Base-by-base conservation (phyloP, 2,888 invertebrate genomes). In the Gerris lacustris region DNA sequence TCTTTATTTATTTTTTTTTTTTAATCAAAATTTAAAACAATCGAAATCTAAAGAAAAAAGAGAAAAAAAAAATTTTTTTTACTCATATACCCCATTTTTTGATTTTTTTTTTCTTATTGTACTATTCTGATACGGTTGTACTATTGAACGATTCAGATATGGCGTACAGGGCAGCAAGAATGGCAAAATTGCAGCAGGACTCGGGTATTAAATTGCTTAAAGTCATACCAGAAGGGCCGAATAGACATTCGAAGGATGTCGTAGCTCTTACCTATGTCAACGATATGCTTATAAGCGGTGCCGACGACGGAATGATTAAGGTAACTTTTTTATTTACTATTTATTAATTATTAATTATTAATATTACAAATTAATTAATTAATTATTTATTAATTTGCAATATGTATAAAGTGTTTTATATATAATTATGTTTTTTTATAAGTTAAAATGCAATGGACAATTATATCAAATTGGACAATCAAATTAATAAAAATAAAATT, bases 261-360 rank as follows among this genome's bases (percentile, higher is more conserved):
- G 81, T 80, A 62, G 75, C 79, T 44, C 73, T 84, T 6, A 74
- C 82, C 6, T 81, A 78, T 75, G 78, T 81, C 71, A 79, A 81
- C 55, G 80, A 80, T n/a, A 81, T 81, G 74, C 74, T 84, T 7
- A 83, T 82, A 74, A 83, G 82, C 74, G 82, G 82, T 45, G 81
- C 79, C 9, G 83, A 84, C 74, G 83, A 83, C 77, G 83, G 84
- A 44, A 82, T 81, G 77, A 80, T 84, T 17, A 84, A 83, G 80
- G 83, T 83, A 79, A 73, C 62, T 63, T n/a, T n/a, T 66, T 66
- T 31, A 55, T 64, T 44, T 44, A 31, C 4, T 31, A n/a, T 11
- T 5, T 15, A 44, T 31, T 31, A 31, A 31, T 31, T 2, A 31
- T 31, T 31, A 31, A 31, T 31, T 4, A 31, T 31, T 47, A 45